A percentile compares a stretch with the other conserved stretches of the same genome.
Conservation (phyloP, 2,797 vertebrate species). For the Myotis pilosus region DNA sequence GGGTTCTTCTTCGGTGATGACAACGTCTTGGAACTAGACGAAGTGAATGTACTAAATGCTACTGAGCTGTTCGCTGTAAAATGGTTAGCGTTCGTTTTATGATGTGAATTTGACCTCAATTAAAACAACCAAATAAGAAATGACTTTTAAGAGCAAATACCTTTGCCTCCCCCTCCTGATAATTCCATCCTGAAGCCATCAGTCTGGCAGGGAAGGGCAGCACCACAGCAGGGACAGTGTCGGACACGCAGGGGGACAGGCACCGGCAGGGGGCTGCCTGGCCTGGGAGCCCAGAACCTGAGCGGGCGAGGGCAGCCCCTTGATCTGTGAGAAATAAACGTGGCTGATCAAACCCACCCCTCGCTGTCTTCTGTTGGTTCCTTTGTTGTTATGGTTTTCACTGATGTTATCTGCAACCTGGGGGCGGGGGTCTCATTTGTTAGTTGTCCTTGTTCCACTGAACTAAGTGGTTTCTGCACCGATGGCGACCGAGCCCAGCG, state of each 20-base stretch:
- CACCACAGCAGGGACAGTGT: fast-evolving
- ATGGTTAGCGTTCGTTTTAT: background rate
- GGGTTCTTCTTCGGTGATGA: background rate
- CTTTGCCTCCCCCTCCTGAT: background rate
- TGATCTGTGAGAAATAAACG: fast-evolving
- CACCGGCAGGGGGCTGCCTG: background rate
- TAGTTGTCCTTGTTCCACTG: background rate
- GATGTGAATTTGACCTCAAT: background rate
- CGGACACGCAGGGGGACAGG: background rate
- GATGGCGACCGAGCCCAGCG: background rate
- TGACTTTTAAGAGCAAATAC: background rate
- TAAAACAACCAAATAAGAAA: background rate
- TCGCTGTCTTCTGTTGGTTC: background rate
- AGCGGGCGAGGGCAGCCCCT: background rate
- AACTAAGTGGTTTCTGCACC: background rate
- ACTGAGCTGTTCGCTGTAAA: background rate
- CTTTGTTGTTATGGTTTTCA: background rate
- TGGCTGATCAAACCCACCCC: background rate
- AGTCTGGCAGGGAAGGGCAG: background rate
- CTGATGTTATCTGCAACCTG: fast-evolving
- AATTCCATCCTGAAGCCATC: background rate
- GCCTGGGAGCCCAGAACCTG: fast-evolving
- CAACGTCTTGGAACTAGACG: background rate
- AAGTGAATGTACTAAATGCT: background rate
- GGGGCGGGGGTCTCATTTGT: background rate